Evolutionary conservation across 2,797 vertebrate species (phyloP).

Genomic region (Erethizon dorsatum): DNA sequence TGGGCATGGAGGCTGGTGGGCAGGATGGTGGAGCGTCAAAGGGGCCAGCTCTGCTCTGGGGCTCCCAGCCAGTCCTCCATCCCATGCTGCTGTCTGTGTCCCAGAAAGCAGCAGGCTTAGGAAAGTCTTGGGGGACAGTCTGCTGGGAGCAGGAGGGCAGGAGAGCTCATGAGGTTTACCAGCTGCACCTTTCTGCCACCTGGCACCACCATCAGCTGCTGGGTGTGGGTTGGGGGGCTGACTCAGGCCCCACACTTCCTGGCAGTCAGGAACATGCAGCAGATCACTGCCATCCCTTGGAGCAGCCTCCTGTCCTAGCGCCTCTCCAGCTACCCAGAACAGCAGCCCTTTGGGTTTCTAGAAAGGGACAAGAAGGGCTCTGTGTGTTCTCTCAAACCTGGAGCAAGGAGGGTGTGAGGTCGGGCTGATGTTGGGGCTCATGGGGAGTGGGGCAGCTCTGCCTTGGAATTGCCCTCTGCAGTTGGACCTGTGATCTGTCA

Average conservation of each 20-base stretch:
- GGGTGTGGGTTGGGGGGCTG: neutral
- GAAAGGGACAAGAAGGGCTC: neutral
- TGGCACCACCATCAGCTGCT: neutral
- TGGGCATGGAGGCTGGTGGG: neutral
- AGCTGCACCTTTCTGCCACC: neutral
- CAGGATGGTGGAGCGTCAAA: neutral
- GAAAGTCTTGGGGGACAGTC: neutral
- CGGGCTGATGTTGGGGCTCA: neutral
- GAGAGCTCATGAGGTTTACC: neutral
- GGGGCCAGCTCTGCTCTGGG: neutral
- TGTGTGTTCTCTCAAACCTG: neutral
- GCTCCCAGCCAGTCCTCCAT: accelerated
- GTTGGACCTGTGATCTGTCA: neutral
- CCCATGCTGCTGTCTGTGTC: neutral
- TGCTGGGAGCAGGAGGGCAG: neutral
- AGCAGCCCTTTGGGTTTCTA: neutral
- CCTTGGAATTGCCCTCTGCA: neutral
- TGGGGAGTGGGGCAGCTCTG: neutral
- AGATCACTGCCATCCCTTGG: neutral
- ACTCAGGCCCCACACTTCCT: neutral
- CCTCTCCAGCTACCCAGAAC: neutral
- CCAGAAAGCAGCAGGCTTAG: accelerated
- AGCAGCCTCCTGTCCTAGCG: neutral
- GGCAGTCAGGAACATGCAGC: neutral
- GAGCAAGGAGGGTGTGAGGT: neutral